A percentile compares a stretch with the other conserved stretches of the same genome.
Evolutionary conservation across 2,888 invertebrate species (phyloP).

Genomic region (Prosopocoilus inquinatus): DNA sequence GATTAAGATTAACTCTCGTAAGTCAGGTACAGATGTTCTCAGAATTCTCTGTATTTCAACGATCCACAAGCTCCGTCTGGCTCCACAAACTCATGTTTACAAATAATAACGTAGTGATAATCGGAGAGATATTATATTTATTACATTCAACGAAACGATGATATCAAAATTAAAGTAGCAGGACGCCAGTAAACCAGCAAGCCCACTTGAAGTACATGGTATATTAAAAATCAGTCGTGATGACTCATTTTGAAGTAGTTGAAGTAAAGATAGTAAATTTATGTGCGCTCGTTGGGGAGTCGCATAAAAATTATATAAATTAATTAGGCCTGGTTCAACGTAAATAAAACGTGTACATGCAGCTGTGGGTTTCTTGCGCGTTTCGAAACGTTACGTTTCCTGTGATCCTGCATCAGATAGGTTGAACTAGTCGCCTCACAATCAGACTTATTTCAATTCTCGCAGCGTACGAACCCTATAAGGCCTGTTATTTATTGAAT

Average conservation of each 20-base stretch:
- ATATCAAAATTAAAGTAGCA: background rate
- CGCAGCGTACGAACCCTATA: background rate
- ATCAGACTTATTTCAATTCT: background rate
- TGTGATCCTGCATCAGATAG: too few species aligned
- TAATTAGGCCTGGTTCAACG: too few species aligned
- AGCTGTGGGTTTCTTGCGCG: too few species aligned
- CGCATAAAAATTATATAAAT: background rate
- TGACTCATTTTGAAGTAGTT: background rate
- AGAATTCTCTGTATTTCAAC: background rate
- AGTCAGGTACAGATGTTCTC: background rate
- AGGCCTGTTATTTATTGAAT: background rate
- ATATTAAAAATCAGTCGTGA: background rate
- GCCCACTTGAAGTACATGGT: background rate
- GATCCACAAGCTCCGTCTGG: background rate
- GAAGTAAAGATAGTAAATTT: background rate
- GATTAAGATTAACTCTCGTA: too few species aligned
- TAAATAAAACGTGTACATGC: too few species aligned
- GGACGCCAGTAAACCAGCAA: background rate
- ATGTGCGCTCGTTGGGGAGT: background rate
- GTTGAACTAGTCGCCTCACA: too few species aligned
- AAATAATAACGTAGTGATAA: background rate
- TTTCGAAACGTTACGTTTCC: too few species aligned
- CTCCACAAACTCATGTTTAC: background rate
- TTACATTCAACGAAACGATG: background rate
- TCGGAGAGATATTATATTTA: background rate